Percentiles rank a stretch among this genome's conserved stretches.
Conservation (phyloP, 2,888 invertebrate species). For the Aphidius colemani region DNA sequence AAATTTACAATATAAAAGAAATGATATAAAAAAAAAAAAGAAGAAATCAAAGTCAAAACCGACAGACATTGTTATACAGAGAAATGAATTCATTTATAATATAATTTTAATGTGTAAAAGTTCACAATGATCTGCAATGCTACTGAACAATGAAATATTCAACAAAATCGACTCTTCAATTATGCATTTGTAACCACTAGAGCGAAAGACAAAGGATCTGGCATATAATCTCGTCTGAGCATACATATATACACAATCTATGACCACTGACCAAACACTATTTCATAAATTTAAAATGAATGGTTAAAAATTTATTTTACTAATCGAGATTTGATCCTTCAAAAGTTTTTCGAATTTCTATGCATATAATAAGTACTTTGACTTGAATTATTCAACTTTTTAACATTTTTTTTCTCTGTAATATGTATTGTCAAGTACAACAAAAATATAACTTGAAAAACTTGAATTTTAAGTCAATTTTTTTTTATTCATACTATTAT, state of each 20-base stretch:
- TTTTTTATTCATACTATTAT: too few relatives aligned
- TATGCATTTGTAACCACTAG: slow-evolving; percentile 33
- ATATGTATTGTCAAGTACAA: neutral
- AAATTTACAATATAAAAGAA: too few relatives aligned
- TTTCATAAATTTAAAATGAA: neutral
- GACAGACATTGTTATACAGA: too few relatives aligned
- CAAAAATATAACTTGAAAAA: neutral
- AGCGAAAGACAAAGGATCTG: slow-evolving; percentile 34
- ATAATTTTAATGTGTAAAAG: too few relatives aligned
- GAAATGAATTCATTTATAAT: too few relatives aligned
- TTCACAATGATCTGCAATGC: neutral
- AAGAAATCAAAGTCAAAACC: too few relatives aligned
- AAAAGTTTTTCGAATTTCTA: slow-evolving; percentile 35
- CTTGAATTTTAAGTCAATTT: neutral
- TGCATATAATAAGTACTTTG: too few relatives aligned
- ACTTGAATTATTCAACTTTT: too few relatives aligned
- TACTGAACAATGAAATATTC: slow-evolving; percentile 37
- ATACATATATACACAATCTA: too few relatives aligned
- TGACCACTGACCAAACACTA: neutral
- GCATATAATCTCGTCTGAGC: slow-evolving; percentile 9
- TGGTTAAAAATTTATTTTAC: slow-evolving; percentile 10
- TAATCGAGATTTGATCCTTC: slow-evolving; percentile 38
- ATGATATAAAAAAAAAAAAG: too few relatives aligned
- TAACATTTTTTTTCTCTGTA: neutral
- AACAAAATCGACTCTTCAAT: slow-evolving; percentile 39